Conservation (phyloP, 2,113 vertebrate genomes). For the Narcine bancroftii region DNA sequence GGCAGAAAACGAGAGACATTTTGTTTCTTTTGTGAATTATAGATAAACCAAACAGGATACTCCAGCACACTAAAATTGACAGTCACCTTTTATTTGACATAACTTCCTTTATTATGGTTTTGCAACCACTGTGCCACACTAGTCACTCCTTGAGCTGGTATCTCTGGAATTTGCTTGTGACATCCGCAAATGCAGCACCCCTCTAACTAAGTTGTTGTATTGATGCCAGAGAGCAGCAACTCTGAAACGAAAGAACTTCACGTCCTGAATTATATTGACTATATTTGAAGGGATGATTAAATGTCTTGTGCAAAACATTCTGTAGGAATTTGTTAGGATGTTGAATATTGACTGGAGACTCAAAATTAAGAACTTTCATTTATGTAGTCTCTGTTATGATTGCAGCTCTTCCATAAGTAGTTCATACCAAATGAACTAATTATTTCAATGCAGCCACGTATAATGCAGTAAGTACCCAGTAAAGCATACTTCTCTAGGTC, state of each 20-base stretch:
- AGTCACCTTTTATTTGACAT: background rate
- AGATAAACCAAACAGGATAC: background rate
- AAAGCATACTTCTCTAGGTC: background rate
- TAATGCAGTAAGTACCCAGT: background rate
- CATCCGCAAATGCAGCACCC: background rate
- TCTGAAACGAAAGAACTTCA: background rate
- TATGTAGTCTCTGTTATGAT: background rate
- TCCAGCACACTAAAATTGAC: background rate
- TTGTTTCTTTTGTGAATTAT: background rate
- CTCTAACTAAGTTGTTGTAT: background rate
- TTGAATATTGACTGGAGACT: background rate
- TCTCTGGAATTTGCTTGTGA: background rate
- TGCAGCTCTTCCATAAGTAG: background rate
- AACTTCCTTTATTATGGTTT: background rate
- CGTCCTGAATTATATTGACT: background rate
- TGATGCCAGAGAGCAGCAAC: background rate
- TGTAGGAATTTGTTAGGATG: background rate
- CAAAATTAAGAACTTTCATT: background rate
- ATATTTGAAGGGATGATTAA: background rate
- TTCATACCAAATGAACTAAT: background rate
- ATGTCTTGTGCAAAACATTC: background rate
- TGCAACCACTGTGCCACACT: background rate
- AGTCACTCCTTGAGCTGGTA: background rate
- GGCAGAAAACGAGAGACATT: conserved; percentile 3
- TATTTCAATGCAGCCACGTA: background rate